Evolutionary conservation across 2,113 vertebrate species (phyloP).

Genomic region (Prochilodus magdalenae): DNA sequence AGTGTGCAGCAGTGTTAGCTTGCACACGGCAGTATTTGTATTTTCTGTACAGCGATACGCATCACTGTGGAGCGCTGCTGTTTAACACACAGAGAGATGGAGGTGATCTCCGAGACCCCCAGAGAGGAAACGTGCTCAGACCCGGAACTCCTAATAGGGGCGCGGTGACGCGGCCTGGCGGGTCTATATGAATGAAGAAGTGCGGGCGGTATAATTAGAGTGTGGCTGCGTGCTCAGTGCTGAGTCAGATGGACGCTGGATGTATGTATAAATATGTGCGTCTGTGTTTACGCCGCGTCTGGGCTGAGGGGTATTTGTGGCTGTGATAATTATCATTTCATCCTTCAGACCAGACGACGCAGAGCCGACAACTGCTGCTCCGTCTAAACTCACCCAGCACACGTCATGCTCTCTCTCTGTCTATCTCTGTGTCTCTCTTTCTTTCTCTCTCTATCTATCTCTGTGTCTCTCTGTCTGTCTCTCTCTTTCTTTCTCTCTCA

Average conservation of each 20-base stretch:
- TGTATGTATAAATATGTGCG: conserved; percentile 28
- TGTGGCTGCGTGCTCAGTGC: neutral
- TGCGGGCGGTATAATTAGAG: neutral
- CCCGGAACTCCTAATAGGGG: no score
- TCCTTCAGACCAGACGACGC: conserved; percentile 47
- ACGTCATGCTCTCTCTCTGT: conserved; percentile 25
- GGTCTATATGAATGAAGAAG: neutral
- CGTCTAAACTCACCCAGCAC: conserved; percentile 32
- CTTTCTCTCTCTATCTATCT: neutral
- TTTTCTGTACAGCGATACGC: no score
- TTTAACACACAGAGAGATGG: no score
- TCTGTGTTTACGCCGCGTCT: conserved; percentile 32
- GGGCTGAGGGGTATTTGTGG: conserved; percentile 52
- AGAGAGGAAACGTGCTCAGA: no score
- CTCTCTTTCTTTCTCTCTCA: no score
- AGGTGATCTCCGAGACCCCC: no score
- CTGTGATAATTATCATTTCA: conserved; percentile 53
- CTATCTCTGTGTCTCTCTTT: conserved; percentile 10
- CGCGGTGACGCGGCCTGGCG: no score
- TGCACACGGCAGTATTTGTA: no score
- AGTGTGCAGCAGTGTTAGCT: no score
- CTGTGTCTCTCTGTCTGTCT: neutral
- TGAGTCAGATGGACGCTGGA: neutral
- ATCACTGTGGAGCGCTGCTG: no score
- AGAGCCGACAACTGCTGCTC: conserved; percentile 44